Conservation (phyloP, 1,140 invertebrate species). For the Pararge aegeria region DNA sequence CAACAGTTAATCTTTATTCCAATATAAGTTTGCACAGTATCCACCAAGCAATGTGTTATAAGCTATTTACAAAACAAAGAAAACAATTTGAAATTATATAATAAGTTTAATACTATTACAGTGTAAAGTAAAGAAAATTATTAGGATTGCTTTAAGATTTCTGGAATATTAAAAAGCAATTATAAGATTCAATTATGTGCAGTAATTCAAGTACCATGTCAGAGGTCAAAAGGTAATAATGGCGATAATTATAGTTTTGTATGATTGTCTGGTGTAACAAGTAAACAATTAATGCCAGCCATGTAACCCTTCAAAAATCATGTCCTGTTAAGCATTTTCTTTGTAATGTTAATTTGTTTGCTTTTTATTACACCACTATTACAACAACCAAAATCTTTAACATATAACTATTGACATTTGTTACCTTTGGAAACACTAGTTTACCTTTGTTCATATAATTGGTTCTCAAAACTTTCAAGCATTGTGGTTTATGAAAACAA, state of each 20-base stretch:
- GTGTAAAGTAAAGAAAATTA: neutral
- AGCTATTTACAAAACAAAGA: neutral
- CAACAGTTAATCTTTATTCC: no score
- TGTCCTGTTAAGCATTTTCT: neutral
- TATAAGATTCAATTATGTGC: neutral
- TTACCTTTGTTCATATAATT: constrained; percentile 35
- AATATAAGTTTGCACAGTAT: no score
- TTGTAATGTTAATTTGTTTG: neutral
- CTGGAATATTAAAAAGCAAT: neutral
- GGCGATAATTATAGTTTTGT: neutral
- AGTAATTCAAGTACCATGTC: neutral
- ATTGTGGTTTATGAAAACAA: constrained; percentile 28
- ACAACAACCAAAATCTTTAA: neutral
- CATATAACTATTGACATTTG: constrained; percentile 6
- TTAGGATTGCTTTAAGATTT: neutral
- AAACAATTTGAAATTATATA: neutral
- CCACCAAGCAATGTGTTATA: no score
- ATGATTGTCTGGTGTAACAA: neutral
- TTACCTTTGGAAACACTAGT: constrained; percentile 30
- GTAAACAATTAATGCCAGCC: neutral
- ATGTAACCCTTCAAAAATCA: neutral
- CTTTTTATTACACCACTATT: neutral
- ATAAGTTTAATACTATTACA: neutral
- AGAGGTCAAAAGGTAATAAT: neutral
- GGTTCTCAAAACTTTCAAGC: constrained; percentile 50